Conservation (phyloP, 2,797 vertebrate species). For the Acanthurus leucopareius region DNA sequence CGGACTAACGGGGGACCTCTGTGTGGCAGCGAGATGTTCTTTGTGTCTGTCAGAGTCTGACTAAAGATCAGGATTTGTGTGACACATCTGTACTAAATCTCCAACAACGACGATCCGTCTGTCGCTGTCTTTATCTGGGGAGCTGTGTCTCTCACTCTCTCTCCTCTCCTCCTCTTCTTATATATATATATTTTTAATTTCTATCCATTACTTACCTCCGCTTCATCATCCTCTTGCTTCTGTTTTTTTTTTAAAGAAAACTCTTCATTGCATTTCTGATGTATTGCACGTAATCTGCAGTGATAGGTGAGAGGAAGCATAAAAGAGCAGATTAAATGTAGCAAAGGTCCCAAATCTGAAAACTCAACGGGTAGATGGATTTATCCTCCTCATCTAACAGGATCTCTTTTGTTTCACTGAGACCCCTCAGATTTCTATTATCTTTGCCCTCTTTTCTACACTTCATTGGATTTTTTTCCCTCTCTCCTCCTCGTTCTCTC, state of each 20-base stretch:
- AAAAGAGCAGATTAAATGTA: constrained; percentile 37
- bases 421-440: constrained; percentile 30
- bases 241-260: background rate
- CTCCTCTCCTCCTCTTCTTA: background rate
- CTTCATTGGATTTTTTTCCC: constrained; percentile 18
- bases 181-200: constrained; percentile 8
- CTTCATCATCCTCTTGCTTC: constrained; percentile 11
- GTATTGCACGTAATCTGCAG: constrained; percentile 44
- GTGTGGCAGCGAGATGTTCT: constrained; percentile 66
- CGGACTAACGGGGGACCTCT: constrained; percentile 40
- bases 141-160: constrained; percentile 52
- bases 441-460: constrained; percentile 29
- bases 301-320: constrained; percentile 25
- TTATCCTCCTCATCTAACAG: constrained; percentile 21
- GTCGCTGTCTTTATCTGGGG: constrained; percentile 70
- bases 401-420: constrained; percentile 14
- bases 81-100: constrained; percentile 85
- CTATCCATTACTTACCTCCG: constrained; percentile 9
- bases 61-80: constrained; percentile 85
- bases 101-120: constrained; percentile 63
- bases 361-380: constrained; percentile 1
- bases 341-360: constrained; percentile 19
- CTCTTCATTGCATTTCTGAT: background rate
- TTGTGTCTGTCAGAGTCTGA: constrained; percentile 78
- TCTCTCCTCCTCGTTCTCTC: constrained; percentile 3